phyloP scores from a whole-genome alignment of 2,888 invertebrate species.

The Lapara coniferarum region DNA sequence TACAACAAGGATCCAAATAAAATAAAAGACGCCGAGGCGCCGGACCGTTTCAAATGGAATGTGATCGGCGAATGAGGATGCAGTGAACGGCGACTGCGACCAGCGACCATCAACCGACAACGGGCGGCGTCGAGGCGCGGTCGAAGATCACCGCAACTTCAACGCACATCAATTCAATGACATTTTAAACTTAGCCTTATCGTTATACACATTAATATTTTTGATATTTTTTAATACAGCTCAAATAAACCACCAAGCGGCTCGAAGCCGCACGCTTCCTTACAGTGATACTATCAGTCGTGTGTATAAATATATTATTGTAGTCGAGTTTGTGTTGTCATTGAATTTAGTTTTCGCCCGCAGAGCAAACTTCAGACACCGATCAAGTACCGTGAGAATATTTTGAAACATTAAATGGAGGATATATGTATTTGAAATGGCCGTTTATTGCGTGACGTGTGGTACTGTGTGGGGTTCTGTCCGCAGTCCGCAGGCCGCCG shows the following conservation, averaged over 20 bases:
- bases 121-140: slow-evolving; percentile 16
- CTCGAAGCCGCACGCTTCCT: too few species aligned
- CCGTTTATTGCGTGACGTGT: not conserved
- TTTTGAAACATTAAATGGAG: slow-evolving; percentile 10
- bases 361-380: not conserved
- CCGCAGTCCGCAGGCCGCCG: not conserved
- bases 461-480: not conserved
- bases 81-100: not conserved
- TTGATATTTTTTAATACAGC: too few species aligned
- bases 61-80: not conserved
- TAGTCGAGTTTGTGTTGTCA: too few species aligned
- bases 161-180: too few species aligned
- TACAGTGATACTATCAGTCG: too few species aligned
- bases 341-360: too few species aligned
- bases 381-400: not conserved
- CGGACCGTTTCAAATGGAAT: slow-evolving; percentile 6
- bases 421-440: not conserved
- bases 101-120: not conserved
- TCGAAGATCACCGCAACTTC: too few species aligned
- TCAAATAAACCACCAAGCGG: too few species aligned
- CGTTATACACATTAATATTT: too few species aligned
- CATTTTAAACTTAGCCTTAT: too few species aligned
- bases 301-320: too few species aligned
- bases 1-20: slow-evolving; percentile 57
- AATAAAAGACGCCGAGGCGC: slow-evolving; percentile 22